Percentiles rank a stretch among this genome's conserved stretches.
Conservation (phyloP, 2,797 vertebrate species). For the Sitta carolinensis region DNA sequence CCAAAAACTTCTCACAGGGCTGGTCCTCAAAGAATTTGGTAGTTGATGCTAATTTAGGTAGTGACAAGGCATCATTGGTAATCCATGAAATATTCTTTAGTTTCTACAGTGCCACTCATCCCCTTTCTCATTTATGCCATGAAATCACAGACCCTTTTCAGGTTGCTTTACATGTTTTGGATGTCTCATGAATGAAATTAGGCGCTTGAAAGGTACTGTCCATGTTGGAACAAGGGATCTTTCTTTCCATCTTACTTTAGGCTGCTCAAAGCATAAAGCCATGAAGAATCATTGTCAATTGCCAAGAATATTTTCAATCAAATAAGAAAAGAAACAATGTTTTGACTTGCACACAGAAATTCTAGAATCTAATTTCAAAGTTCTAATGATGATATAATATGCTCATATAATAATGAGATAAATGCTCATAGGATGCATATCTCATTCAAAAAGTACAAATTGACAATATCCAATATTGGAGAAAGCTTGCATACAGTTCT, state of each 20-base stretch:
- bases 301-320: background rate
- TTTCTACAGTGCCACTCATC: background rate
- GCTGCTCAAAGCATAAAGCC: background rate
- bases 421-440: background rate
- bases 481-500: background rate
- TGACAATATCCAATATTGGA: background rate
- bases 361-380: background rate
- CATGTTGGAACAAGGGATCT: background rate
- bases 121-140: background rate
- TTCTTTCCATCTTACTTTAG: background rate
- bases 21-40: background rate
- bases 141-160: background rate
- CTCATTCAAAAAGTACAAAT: background rate
- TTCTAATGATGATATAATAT: too few species aligned
- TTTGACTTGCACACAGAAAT: background rate
- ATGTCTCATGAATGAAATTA: background rate
- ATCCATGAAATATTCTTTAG: background rate
- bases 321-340: background rate
- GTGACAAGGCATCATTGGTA: background rate
- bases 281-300: background rate
- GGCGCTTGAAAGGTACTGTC: background rate
- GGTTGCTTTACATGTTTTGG: background rate
- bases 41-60: background rate
- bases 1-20: background rate
- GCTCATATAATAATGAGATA: background rate